A percentile compares a stretch with the other conserved stretches of the same genome.
These are phyloP conservation scores for Sebastes kiyomatsui DNA, from an alignment of 2,797 vertebrate genomes.

Conservation along the genomic window DNA sequence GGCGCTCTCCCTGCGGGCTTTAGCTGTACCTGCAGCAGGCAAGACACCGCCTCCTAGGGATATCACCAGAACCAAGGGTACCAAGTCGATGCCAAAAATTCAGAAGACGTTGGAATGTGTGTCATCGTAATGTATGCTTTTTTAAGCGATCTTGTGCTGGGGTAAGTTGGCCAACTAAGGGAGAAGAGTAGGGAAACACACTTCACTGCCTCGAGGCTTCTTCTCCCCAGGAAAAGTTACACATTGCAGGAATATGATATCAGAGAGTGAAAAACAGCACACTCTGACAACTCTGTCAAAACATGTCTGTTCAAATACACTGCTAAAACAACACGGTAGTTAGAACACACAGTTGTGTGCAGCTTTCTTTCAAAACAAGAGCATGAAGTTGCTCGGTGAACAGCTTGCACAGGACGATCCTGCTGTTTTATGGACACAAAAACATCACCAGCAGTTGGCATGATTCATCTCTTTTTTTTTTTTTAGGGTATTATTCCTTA, in stretches of 20 bases:
- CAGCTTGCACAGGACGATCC: background rate
- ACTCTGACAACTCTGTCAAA: conserved; percentile 29
- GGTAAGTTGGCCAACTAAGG: conserved; percentile 17
- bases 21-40: background rate
- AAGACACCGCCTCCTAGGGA: background rate
- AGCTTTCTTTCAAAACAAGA: background rate
- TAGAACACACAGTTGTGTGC: background rate
- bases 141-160: background rate
- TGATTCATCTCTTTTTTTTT: background rate
- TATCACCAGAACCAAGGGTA: too few species aligned
- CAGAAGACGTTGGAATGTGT: too few species aligned
- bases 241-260: conserved; percentile 13
- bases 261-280: background rate
- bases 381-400: background rate
- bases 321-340: background rate
- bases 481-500: background rate
- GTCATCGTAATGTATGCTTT: too few species aligned
- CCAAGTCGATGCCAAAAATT: too few species aligned
- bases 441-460: background rate
- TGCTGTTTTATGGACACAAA: background rate
- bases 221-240: conserved; percentile 9
- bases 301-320: conserved; percentile 10
- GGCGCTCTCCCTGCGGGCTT: too few species aligned
- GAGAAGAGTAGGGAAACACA: conserved; percentile 10
- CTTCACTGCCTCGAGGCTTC: conserved; percentile 13